Base-by-base conservation (phyloP, 2,113 vertebrate species). In the Baryphthengus martii region DNA sequence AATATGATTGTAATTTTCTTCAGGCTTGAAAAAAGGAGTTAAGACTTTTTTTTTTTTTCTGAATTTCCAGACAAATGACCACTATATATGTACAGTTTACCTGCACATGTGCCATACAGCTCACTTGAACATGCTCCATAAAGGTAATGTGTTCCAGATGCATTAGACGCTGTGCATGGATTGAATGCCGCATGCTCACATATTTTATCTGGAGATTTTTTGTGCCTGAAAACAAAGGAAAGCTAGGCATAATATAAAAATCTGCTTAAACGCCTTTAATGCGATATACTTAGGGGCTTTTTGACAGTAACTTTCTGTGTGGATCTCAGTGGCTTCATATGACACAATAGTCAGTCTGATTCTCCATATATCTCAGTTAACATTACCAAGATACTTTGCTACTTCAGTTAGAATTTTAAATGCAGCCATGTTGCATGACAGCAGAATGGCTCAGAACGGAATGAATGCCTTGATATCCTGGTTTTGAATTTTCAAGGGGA, bases 1-100 rank as follows among this genome's bases (percentile, higher is more conserved):
- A 88, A 23, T 4, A 75, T 20, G 23, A 42, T 6, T n/a, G 14
- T 25, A 73, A 70, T 89, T 66, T 58, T 90, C 20, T 86, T 86
- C 24, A 73, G n/a, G 10, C 3, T 59, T 53, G 26, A 24, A 71
- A 79, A 86, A 61, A 37, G 5, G 2, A 66, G 31, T 40, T 39
- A 17, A 40, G 4, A 3, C 0, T 9, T 21, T 0, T 9, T 20
- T 52, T 58, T 12, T 17, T 24, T 66, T 13, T 0, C 18, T 13
- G 3, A 21, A 52, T 88, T 68, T 73, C n/a, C n/a, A 53, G 18
- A 40, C 11, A 73, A 76, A 70, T 66, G 8, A 45, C 16, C 45
- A 26, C 7, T 31, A 6, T 56, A 6, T 20, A 39, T 52, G 20
- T 13, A 39, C 4, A 52, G 2, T 42, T 85, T 70, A 44, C 45